Evolutionary conservation across 2,797 vertebrate species (phyloP).

Genomic region (Galaxias olidus): DNA sequence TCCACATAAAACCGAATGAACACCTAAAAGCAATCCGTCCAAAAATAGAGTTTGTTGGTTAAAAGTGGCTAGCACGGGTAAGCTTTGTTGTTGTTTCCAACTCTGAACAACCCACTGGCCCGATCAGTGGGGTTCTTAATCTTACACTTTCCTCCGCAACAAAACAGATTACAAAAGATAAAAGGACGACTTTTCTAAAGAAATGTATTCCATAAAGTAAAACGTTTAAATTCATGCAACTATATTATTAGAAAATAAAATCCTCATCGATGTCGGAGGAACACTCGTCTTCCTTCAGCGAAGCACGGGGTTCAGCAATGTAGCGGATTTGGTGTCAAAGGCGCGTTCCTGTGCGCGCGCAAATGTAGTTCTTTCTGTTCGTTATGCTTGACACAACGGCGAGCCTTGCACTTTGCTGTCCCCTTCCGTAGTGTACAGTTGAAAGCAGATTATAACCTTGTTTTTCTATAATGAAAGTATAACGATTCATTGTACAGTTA

Average conservation of each 20-base stretch:
- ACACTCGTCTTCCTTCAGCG: conserved; percentile 35
- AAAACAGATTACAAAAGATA: conserved; percentile 24
- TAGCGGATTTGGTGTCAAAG: conserved; percentile 71
- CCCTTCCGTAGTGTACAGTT: conserved; percentile 37
- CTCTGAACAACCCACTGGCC: conserved; percentile 56
- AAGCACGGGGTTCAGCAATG: conserved; percentile 54
- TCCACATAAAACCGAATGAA: background rate
- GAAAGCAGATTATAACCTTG: too few relatives aligned
- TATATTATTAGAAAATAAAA: background rate
- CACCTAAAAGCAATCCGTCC: background rate
- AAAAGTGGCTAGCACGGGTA: conserved; percentile 26
- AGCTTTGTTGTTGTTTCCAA: conserved; percentile 49
- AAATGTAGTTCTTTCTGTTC: conserved; percentile 45
- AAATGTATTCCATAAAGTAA: conserved; percentile 25
- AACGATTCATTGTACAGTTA: too few relatives aligned
- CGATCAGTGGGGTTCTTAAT: conserved; percentile 31
- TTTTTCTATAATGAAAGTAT: too few relatives aligned
- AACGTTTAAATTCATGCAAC: background rate
- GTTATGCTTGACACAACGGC: conserved; percentile 43
- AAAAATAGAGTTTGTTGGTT: conserved; percentile 20
- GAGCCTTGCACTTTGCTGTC: conserved; percentile 48
- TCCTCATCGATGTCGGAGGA: conserved; percentile 15
- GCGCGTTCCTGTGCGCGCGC: conserved; percentile 57
- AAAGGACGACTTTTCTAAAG: conserved; percentile 21
- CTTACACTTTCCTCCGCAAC: conserved; percentile 38